A percentile compares a stretch with the other conserved stretches of the same genome.
These are phyloP conservation scores for Dolomedes plantarius DNA, from an alignment of 2,888 invertebrate genomes.

Conservation along the genomic window DNA sequence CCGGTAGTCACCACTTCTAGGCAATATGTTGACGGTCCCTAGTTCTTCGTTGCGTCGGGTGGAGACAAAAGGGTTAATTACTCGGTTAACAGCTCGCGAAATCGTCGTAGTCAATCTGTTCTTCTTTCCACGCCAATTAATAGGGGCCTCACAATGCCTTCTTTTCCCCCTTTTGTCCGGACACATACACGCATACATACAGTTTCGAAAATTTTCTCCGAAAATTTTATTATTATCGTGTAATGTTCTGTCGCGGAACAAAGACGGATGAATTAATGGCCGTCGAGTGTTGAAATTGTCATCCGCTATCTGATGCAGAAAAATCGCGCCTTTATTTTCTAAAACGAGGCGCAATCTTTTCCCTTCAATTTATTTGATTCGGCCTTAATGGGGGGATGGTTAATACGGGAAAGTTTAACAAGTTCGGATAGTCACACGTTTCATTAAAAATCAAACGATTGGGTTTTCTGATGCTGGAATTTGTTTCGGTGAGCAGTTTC, in stretches of 20 bases:
- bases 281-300: slow-evolving; percentile 68
- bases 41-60: slow-evolving; percentile 31
- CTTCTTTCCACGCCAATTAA: slow-evolving; percentile 70
- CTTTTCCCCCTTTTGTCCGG: slow-evolving; percentile 58
- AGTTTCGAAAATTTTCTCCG: slow-evolving; percentile 46
- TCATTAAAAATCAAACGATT: slow-evolving; percentile 2
- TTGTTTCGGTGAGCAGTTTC: neutral
- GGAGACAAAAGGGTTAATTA: slow-evolving; percentile 71
- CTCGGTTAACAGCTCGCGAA: slow-evolving; percentile 71
- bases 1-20: too few species aligned
- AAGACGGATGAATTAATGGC: slow-evolving; percentile 63
- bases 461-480: neutral
- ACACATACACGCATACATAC: slow-evolving; percentile 33
- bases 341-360: slow-evolving; percentile 8
- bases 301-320: slow-evolving; percentile 62
- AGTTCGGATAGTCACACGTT: neutral
- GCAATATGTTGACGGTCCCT: slow-evolving; percentile 12
- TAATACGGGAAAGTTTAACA: neutral
- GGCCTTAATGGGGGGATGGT: neutral
- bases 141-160: slow-evolving; percentile 65
- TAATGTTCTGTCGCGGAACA: slow-evolving; percentile 45
- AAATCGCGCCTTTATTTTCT: slow-evolving; percentile 44
- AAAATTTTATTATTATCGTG: slow-evolving; percentile 68
- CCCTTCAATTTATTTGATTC: slow-evolving; percentile 8
- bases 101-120: slow-evolving; percentile 71